Percentiles rank a stretch among this genome's conserved stretches.
Evolutionary conservation across 2,113 vertebrate genomes (phyloP).

Genomic region (Tragelaphus imberbis): DNA sequence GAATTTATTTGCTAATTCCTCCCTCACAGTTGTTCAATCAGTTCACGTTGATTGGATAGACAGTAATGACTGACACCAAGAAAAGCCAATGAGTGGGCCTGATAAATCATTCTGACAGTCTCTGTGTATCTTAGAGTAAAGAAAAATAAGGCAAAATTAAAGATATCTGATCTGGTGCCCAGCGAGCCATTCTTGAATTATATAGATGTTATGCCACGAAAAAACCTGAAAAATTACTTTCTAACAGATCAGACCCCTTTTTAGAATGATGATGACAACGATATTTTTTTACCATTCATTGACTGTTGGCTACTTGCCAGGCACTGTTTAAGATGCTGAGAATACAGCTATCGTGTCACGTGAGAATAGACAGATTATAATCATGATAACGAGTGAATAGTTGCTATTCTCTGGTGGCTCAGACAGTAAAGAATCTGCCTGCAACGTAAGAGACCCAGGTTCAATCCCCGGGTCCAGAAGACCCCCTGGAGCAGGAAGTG

Average conservation of each 20-base stretch:
- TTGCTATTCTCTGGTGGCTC: neutral
- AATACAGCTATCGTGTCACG: neutral
- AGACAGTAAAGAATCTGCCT: neutral
- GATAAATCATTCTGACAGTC: neutral
- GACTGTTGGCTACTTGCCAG: neutral
- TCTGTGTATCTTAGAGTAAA: neutral
- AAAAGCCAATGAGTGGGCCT: neutral
- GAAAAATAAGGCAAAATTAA: neutral
- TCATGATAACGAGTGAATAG: neutral
- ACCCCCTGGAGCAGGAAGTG: neutral
- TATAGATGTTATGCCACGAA: neutral
- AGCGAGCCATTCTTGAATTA: neutral
- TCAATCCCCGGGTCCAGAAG: neutral
- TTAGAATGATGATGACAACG: neutral
- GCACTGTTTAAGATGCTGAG: neutral
- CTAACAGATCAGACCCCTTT: neutral
- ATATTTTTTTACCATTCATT: neutral
- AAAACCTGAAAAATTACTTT: neutral
- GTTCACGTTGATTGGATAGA: neutral
- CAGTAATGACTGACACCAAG: neutral
- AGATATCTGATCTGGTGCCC: neutral
- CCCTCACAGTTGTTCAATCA: neutral
- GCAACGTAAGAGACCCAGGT: neutral
- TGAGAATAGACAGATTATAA: neutral
- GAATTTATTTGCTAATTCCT: neutral